Evolutionary conservation across 2,113 vertebrate genomes (phyloP).

Genomic region (Caranx melampygus): DNA sequence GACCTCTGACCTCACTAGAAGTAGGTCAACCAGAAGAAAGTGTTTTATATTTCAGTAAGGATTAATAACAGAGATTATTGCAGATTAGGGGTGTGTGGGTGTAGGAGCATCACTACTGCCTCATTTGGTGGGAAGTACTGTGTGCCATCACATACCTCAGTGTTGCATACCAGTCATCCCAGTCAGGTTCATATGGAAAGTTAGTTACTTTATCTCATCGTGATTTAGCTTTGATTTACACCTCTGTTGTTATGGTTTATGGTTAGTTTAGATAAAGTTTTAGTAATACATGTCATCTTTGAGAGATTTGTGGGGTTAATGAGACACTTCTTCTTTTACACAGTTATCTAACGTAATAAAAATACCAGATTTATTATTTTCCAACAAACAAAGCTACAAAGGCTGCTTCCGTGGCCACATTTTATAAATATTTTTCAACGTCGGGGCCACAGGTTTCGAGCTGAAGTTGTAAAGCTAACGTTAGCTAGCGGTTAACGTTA

Average conservation of each 20-base stretch:
- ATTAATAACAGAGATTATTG: conserved; percentile 14
- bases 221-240: not conserved
- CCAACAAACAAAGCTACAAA: not conserved
- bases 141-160: not conserved
- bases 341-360: not conserved
- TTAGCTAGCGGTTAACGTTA: conserved; percentile 53
- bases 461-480: conserved; percentile 61
- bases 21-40: not conserved
- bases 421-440: not conserved
- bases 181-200: not conserved
- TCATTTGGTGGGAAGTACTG: not conserved
- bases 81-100: conserved; percentile 1
- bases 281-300: not conserved
- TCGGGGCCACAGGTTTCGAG: conserved; percentile 27
- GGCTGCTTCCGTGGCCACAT: not conserved
- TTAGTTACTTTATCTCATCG: not conserved
- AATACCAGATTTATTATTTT: not conserved
- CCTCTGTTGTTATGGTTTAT: not conserved
- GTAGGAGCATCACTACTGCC: not conserved
- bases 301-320: not conserved
- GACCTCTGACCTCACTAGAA: conserved; percentile 25
- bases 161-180: not conserved
- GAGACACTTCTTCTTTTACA: not conserved
- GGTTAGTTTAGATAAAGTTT: not conserved
- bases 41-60: not conserved